Evolutionary conservation across 2,888 invertebrate genomes (phyloP), one percentile per base, ranked within the genome.

Genomic region (Tubulanus polymorphus): DNA sequence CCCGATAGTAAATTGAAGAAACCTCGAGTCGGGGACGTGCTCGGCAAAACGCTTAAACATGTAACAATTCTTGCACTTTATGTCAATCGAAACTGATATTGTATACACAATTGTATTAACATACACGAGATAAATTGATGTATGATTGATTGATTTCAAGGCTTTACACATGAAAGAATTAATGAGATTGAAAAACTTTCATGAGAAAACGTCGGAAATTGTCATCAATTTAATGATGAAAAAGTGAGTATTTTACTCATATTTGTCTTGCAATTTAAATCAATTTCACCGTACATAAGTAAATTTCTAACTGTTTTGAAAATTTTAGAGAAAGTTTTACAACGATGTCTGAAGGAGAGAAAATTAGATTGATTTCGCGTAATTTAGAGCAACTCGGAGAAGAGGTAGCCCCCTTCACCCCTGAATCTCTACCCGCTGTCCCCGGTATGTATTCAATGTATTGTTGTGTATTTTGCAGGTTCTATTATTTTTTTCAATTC

Each of bases 381-480:
- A 85, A 85, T 71, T 74, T 87, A 53, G 85, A 86, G 63, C 84
- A 84, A 66, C 74, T 86, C 8, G 82, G 85, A 54, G 83, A 85
- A 68, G 86, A 86, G 72, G 81, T 86, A 59, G 55, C 57, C 20
- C 26, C 1, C 28, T 41, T 25, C 30, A 12, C 29, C 10, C 29
- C n/a, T 35, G n/a, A 35, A 15, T 35, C 12, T 35, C 12, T 15
- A 12, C 35, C n/a, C 35, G 35, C 12, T n/a, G 12, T 12, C 12
- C 12, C n/a, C 35, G 12, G 12, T 35, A 12, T n/a, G n/a, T 35
- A 15, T 35, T 12, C 12, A 35, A 35, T 35, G 35, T 15, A 35
- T 35, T n/a, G 18, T 52, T n/a, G 10, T 53, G 5, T 60, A 41
- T 50, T 56, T 60, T 56, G 18, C 63, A 76, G 76, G 69, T 76